These are phyloP conservation scores for Drosophila pallidifrons DNA, from an alignment of 1,140 invertebrate species.

Conservation along the genomic window DNA sequence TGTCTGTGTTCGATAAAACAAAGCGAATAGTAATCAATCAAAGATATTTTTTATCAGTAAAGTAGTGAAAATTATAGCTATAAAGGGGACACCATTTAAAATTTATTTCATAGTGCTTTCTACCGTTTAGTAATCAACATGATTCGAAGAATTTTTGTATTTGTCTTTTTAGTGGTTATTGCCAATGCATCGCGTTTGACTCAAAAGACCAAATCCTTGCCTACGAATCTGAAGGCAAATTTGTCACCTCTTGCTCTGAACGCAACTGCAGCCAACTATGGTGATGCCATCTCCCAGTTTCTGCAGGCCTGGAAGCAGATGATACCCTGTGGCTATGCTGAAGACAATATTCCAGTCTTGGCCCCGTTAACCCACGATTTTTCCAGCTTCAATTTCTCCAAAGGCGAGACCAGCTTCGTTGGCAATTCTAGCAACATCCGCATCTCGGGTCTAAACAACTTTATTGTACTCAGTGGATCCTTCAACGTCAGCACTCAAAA, in stretches of 20 bases:
- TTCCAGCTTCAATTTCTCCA: constrained; percentile 19
- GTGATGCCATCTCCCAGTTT: constrained; percentile 45
- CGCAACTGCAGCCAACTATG: constrained; percentile 34
- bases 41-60: background rate
- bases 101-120: constrained; percentile 12
- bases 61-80: constrained; percentile 22
- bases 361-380: constrained; percentile 49
- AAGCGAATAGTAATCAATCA: constrained; percentile 52
- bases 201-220: too few relatives aligned
- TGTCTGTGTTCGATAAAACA: background rate
- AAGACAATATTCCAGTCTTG: constrained; percentile 50
- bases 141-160: constrained; percentile 44
- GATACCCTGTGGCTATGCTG: constrained; percentile 63
- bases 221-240: too few relatives aligned
- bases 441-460: constrained; percentile 59
- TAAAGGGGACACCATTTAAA: constrained; percentile 29
- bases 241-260: constrained; percentile 35
- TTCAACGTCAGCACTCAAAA: constrained; percentile 45
- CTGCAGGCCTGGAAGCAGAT: constrained; percentile 60
- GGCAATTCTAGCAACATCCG: constrained; percentile 65
- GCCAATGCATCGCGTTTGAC: background rate
- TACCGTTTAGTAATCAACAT: constrained; percentile 38
- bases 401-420: constrained; percentile 35
- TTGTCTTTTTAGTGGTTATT: constrained; percentile 41
- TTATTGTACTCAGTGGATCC: constrained; percentile 43